A percentile compares a stretch with the other conserved stretches of the same genome.
Evolutionary conservation across 2,888 invertebrate genomes (phyloP).

Genomic region (Zygothrica quintamaculata): DNA sequence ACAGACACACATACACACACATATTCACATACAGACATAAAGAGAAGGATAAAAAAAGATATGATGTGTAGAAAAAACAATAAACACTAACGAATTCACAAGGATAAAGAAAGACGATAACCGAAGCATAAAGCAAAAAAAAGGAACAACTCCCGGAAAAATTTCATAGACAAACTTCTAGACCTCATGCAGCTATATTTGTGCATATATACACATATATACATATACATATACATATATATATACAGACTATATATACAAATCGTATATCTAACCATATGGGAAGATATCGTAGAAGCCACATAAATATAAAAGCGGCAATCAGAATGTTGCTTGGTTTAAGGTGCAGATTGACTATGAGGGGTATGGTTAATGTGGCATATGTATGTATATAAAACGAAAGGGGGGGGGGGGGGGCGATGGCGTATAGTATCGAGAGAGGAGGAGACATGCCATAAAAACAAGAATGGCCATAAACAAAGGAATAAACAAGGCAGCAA

Average conservation of each 20-base stretch:
- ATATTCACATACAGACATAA: background rate
- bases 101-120: constrained; percentile 45
- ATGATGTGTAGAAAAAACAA: constrained; percentile 29
- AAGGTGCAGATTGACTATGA: constrained; percentile 5
- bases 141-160: constrained; percentile 30
- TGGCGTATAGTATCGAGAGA: constrained; percentile 1
- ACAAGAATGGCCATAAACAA: constrained; percentile 68
- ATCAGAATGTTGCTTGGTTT: constrained; percentile 45
- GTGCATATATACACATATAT: no score
- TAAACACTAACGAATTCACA: constrained; percentile 60
- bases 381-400: no score
- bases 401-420: background rate
- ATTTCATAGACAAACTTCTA: constrained; percentile 36
- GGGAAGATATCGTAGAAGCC: constrained; percentile 63
- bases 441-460: constrained; percentile 50
- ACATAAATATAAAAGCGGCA: constrained; percentile 72
- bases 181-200: constrained; percentile 21
- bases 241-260: no score
- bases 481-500: constrained; percentile 74
- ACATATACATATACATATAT: no score
- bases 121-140: constrained; percentile 58
- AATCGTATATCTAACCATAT: constrained; percentile 61
- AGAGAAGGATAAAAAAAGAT: constrained; percentile 1
- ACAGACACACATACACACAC: constrained; percentile 42
- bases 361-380: background rate